phyloP scores from a whole-genome alignment of 2,888 invertebrate species.

The Tethea ocularis region DNA sequence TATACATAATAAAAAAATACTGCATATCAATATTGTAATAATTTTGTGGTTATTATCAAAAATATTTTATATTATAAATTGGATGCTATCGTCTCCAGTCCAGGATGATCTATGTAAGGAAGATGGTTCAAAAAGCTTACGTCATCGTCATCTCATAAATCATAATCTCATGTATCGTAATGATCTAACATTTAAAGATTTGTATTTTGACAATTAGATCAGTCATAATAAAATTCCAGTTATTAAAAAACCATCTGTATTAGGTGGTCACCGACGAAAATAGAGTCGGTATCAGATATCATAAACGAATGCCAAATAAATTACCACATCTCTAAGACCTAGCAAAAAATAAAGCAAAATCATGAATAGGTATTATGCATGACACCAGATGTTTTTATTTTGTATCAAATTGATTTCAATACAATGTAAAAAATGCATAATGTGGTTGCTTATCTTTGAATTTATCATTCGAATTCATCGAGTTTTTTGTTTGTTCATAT shows the following conservation, averaged over 20 bases:
- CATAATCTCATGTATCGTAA: background rate
- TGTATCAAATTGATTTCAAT: background rate
- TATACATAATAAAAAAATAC: too few relatives aligned
- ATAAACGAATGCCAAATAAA: background rate
- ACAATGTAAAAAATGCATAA: too few relatives aligned
- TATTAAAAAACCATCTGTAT: conserved; percentile 20
- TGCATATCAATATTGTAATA: too few relatives aligned
- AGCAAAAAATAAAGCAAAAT: background rate
- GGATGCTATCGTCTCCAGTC: too few relatives aligned
- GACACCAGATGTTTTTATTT: background rate
- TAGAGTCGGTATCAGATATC: conserved; percentile 21
- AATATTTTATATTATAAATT: background rate
- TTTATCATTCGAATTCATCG: too few relatives aligned
- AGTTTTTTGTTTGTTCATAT: too few relatives aligned
- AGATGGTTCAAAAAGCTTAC: background rate
- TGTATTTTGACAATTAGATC: conserved; percentile 21
- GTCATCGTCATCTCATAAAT: background rate
- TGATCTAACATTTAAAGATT: background rate
- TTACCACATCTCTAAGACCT: background rate
- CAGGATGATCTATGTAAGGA: background rate
- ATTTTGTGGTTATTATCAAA: too few relatives aligned
- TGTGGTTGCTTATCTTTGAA: too few relatives aligned
- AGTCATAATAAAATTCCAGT: conserved; percentile 23
- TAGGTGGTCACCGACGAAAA: conserved; percentile 28
- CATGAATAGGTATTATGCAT: background rate